phyloP scores from a whole-genome alignment of 2,888 invertebrate species.

The Agelastica alni region DNA sequence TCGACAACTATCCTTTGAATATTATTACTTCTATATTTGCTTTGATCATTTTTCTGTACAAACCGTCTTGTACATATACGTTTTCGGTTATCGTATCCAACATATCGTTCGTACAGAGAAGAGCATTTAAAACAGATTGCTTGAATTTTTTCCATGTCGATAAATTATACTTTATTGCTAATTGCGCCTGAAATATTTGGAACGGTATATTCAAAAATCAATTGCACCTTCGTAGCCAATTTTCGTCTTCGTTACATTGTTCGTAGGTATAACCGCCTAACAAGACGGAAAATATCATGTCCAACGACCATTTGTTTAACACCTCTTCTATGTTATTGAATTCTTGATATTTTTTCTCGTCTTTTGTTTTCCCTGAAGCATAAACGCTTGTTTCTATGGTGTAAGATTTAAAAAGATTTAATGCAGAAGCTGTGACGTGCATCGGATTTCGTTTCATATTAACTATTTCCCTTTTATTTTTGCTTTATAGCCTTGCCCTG shows the following conservation, averaged over 20 bases:
- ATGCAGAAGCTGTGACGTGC: too few species aligned
- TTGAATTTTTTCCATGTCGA: conserved; percentile 77
- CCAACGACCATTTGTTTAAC: conserved; percentile 78
- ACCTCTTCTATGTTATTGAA: conserved; percentile 67
- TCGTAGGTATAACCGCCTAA: conserved; percentile 52
- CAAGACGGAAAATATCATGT: conserved; percentile 57
- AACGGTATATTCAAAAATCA: conserved; percentile 77
- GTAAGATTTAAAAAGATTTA: too few species aligned
- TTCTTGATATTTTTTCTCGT: conserved; percentile 44
- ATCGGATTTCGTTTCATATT: too few species aligned
- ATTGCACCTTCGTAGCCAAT: conserved; percentile 68
- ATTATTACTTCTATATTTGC: conserved; percentile 66
- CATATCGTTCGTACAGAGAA: conserved; percentile 57
- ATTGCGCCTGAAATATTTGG: conserved; percentile 68
- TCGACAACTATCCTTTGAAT: conserved; percentile 80
- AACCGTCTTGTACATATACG: conserved; percentile 56
- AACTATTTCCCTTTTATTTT: too few species aligned
- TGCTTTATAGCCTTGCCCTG: too few species aligned
- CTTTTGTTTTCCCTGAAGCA: conserved; percentile 54
- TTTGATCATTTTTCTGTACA: conserved; percentile 64
- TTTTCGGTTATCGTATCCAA: conserved; percentile 55
- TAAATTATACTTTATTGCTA: conserved; percentile 67
- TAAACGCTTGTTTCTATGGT: too few species aligned
- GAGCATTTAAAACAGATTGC: conserved; percentile 62
- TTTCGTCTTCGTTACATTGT: conserved; percentile 44